phyloP scores from a whole-genome alignment of 2,797 vertebrate genomes.

The Neostethus bicornis region DNA sequence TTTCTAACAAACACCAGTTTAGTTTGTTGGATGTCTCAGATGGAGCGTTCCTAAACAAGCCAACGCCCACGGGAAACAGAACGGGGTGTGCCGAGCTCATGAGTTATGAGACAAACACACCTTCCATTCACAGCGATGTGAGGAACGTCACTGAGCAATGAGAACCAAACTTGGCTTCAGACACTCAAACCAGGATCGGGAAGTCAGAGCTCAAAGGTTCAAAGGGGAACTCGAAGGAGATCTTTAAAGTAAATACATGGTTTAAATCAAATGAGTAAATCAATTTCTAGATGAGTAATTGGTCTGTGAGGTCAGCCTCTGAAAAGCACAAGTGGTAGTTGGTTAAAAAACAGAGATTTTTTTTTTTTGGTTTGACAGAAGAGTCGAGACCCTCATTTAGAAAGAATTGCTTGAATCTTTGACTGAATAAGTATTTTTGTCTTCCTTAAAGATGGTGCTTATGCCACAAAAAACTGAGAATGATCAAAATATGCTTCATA shows the following conservation, averaged over 20 bases:
- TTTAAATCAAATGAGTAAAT: slow-evolving; percentile 73
- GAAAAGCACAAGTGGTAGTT: no score
- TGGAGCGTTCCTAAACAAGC: slow-evolving; percentile 5
- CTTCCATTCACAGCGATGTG: slow-evolving; percentile 38
- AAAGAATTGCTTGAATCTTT: no score
- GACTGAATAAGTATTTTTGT: no score
- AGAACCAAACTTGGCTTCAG: slow-evolving; percentile 9
- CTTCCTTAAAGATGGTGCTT: no score
- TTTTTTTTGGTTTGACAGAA: no score
- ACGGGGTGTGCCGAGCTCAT: slow-evolving; percentile 36
- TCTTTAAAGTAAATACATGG: slow-evolving; percentile 58
- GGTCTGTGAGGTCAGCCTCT: slow-evolving; percentile 8
- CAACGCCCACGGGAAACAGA: slow-evolving; percentile 30
- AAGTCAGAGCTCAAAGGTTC: slow-evolving; percentile 41
- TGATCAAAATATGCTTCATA: no score
- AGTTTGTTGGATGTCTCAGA: background rate
- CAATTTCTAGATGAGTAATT: slow-evolving; percentile 44
- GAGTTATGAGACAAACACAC: slow-evolving; percentile 55
- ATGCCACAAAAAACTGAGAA: no score
- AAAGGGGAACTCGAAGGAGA: slow-evolving; percentile 41
- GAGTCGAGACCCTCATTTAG: no score
- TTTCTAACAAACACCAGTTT: no score
- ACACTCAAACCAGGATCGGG: slow-evolving; percentile 21
- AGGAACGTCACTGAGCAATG: slow-evolving; percentile 12
- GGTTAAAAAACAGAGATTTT: no score